Conservation (phyloP, 2,888 invertebrate species). For the Ptycholaimellus sp. region DNA sequence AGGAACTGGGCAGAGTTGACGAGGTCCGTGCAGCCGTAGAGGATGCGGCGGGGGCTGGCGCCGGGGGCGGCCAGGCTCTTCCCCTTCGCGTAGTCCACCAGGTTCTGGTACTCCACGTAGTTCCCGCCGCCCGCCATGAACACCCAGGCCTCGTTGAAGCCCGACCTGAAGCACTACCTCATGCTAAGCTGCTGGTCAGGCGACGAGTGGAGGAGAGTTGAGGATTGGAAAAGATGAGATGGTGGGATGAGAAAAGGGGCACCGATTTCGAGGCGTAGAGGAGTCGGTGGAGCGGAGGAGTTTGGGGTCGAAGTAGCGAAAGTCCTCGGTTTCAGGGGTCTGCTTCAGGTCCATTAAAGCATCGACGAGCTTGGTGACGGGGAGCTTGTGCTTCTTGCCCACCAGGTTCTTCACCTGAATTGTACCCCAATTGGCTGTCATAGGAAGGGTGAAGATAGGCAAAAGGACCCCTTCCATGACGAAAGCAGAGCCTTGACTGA, state of each 20-base stretch:
- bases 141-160: too few species aligned
- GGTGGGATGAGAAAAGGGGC: too few species aligned
- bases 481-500: constrained; percentile 85
- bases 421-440: too few species aligned
- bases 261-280: too few species aligned
- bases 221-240: too few species aligned
- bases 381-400: constrained; percentile 56
- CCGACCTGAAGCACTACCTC: too few species aligned
- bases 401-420: constrained; percentile 72
- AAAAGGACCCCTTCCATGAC: constrained; percentile 87
- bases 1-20: constrained; percentile 80
- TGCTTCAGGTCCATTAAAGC: constrained; percentile 55
- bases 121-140: constrained; percentile 44
- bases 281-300: constrained; percentile 52
- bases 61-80: too few species aligned
- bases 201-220: too few species aligned
- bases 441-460: too few species aligned
- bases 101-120: constrained; percentile 96
- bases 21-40: constrained; percentile 80
- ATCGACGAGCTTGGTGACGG: constrained; percentile 45
- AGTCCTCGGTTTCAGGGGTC: constrained; percentile 55
- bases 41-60: too few species aligned
- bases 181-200: too few species aligned
- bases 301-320: constrained; percentile 82
- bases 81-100: too few species aligned